phyloP scores from a whole-genome alignment of 1,140 invertebrate genomes.

The Bombus waltoni region DNA sequence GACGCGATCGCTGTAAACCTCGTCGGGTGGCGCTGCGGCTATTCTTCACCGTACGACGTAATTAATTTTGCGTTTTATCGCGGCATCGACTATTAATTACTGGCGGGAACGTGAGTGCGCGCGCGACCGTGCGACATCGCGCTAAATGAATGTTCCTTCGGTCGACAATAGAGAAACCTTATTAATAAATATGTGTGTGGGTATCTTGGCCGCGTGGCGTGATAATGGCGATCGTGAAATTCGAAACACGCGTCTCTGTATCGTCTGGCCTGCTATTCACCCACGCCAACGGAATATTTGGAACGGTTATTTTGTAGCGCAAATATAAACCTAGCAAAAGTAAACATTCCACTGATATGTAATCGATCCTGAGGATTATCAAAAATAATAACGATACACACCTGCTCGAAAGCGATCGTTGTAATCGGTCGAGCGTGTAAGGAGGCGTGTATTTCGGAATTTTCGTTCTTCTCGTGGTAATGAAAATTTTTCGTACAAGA shows the following conservation, averaged over 20 bases:
- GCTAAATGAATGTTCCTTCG: slow-evolving; percentile 38
- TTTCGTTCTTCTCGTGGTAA: not conserved
- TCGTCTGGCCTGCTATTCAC: not conserved
- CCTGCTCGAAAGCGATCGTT: not conserved
- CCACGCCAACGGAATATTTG: slow-evolving; percentile 12
- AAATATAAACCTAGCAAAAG: slow-evolving; percentile 22
- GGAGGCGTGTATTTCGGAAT: too few species aligned
- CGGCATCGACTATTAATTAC: slow-evolving; percentile 47
- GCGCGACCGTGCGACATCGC: not conserved
- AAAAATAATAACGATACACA: not conserved
- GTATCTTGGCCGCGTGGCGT: slow-evolving; percentile 12
- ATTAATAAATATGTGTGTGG: slow-evolving; percentile 44
- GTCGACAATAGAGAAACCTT: slow-evolving; percentile 37
- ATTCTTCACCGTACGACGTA: slow-evolving; percentile 39
- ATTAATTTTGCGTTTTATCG: slow-evolving; percentile 55
- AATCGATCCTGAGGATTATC: not conserved
- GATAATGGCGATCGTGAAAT: slow-evolving; percentile 32
- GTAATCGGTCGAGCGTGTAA: not conserved
- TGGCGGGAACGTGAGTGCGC: not conserved
- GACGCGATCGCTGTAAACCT: slow-evolving; percentile 9
- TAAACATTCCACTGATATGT: slow-evolving; percentile 17
- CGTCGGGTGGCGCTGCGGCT: not conserved
- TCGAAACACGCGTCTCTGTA: slow-evolving; percentile 39
- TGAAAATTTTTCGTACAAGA: not conserved
- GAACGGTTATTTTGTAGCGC: not conserved